Conservation (phyloP, 2,797 vertebrate genomes). For the Lemur catta region DNA sequence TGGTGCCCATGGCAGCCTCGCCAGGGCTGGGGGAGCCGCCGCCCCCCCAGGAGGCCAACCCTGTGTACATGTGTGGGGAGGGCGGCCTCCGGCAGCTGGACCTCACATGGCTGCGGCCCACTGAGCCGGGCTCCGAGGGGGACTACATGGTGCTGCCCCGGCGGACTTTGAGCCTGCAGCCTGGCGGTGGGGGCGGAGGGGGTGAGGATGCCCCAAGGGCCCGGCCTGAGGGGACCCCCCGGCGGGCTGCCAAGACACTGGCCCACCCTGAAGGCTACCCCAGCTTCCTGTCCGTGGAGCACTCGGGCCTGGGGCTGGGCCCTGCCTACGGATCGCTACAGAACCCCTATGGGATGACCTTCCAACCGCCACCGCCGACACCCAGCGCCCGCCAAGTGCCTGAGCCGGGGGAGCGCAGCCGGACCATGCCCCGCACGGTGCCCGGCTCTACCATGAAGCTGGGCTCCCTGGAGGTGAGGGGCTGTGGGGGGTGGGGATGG, state of each 20-base stretch:
- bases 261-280: constrained; percentile 92
- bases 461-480: constrained; percentile 97
- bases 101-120: constrained; percentile 91
- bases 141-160: constrained; percentile 99
- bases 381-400: constrained; percentile 90
- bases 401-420: constrained; percentile 93
- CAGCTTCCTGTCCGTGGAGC: constrained; percentile 92
- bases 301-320: constrained; percentile 93
- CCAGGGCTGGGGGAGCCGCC: constrained; percentile 92
- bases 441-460: constrained; percentile 93
- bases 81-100: constrained; percentile 89
- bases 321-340: constrained; percentile 93
- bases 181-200: constrained; percentile 88
- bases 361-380: constrained; percentile 94
- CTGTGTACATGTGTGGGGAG: constrained; percentile 96
- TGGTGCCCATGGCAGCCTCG: constrained; percentile 92
- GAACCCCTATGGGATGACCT: constrained; percentile 94
- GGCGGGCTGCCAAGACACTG: constrained; percentile 86
- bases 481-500: background rate
- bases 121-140: constrained; percentile 90
- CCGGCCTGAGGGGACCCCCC: constrained; percentile 84
- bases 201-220: constrained; percentile 91
- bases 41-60: constrained; percentile 90
- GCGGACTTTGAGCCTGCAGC: constrained; percentile 94
- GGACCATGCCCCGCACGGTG: constrained; percentile 97